Conservation (phyloP, 2,113 vertebrate genomes). For the Octodon degus region DNA sequence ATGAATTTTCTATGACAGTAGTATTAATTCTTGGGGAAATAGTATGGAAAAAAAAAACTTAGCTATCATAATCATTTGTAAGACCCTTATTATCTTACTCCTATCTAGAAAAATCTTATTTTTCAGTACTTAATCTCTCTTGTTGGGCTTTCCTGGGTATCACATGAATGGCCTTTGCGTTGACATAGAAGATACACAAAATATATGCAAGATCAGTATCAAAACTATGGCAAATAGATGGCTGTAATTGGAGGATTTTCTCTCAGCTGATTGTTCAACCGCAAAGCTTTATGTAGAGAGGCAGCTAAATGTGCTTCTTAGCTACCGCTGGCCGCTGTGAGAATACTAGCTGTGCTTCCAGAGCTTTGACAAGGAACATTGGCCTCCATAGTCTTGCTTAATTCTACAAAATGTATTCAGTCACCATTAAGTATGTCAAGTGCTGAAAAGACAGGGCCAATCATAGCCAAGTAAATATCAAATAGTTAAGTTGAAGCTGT, state of each 20-base stretch:
- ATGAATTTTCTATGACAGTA: neutral
- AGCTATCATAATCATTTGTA: neutral
- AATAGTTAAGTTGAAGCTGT: slow-evolving; percentile 11
- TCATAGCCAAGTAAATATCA: neutral
- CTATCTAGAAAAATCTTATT: neutral
- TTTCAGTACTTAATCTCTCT: neutral
- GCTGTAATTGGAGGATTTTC: neutral
- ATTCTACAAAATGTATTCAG: neutral
- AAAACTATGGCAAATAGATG: neutral
- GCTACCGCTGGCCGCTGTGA: neutral
- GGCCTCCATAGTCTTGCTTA: neutral
- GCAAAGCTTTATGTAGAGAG: neutral
- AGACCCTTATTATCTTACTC: neutral
- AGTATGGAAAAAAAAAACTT: neutral
- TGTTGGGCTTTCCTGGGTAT: neutral
- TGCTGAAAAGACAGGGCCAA: slow-evolving; percentile 11
- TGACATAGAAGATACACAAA: neutral
- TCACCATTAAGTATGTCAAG: neutral
- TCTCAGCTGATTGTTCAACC: neutral
- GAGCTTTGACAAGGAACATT: slow-evolving; percentile 28
- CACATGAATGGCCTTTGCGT: neutral
- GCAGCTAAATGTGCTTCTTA: no score
- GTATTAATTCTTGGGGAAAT: neutral
- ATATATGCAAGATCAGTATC: neutral
- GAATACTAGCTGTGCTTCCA: neutral